phyloP scores from a whole-genome alignment of 1,140 invertebrate genomes.

The Pollicipes pollicipes region DNA sequence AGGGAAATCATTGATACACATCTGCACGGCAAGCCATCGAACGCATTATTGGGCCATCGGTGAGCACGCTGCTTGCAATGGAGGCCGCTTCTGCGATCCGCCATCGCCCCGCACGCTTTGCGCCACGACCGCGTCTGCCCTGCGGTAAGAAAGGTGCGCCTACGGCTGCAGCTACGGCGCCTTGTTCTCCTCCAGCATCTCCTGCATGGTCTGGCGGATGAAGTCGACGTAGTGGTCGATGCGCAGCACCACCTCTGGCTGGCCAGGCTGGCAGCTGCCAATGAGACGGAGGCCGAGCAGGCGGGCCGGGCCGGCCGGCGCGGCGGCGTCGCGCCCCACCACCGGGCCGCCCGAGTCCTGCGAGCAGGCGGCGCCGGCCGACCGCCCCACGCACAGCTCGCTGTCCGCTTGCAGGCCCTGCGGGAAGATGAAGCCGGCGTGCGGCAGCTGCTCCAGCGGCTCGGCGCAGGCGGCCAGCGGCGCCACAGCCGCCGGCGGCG shows the following conservation, averaged over 20 bases:
- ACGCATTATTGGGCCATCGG: too few relatives aligned
- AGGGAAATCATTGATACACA: too few relatives aligned
- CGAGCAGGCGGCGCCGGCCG: neutral
- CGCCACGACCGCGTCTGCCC: too few relatives aligned
- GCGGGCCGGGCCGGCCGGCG: too few relatives aligned
- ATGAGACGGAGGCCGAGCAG: neutral
- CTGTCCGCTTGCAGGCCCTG: neutral
- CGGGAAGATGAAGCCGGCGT: neutral
- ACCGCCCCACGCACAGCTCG: neutral
- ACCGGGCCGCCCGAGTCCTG: neutral
- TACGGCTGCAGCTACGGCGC: constrained; percentile 28
- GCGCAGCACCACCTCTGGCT: neutral
- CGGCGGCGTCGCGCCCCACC: too few relatives aligned
- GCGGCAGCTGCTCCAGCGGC: neutral
- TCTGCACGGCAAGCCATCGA: too few relatives aligned
- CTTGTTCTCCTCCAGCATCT: neutral
- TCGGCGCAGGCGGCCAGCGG: neutral
- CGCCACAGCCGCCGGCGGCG: neutral
- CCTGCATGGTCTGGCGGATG: neutral
- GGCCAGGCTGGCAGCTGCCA: neutral
- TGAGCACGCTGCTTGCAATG: too few relatives aligned
- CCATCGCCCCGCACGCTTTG: too few relatives aligned
- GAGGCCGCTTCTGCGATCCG: too few relatives aligned
- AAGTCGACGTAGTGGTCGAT: neutral
- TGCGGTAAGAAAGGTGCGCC: too few relatives aligned